A percentile compares a stretch with the other conserved stretches of the same genome.
phyloP scores from a whole-genome alignment of 2,888 invertebrate species.

The Falcaria lacertinaria region DNA sequence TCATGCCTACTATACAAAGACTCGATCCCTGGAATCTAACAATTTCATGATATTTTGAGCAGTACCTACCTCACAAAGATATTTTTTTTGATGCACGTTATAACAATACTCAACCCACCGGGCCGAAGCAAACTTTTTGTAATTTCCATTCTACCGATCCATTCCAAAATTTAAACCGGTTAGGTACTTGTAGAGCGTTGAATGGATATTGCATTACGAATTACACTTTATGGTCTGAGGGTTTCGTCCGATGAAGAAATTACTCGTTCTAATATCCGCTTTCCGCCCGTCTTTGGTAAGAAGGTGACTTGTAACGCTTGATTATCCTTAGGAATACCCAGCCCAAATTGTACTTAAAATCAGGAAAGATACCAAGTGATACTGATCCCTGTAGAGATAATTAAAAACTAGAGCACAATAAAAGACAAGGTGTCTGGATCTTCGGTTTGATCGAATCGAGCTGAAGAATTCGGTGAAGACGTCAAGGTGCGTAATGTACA shows the following conservation, averaged over 20 bases:
- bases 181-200: constrained; percentile 35
- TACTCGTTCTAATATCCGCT: background rate
- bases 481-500: constrained; percentile 35
- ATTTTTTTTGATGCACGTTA: constrained; percentile 13
- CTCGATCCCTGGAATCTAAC: constrained; percentile 6
- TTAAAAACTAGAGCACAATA: no score
- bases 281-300: constrained; percentile 8
- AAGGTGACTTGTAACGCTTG: constrained; percentile 1
- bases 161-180: constrained; percentile 48
- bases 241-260: constrained; percentile 32
- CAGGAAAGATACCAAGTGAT: no score
- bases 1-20: constrained; percentile 10
- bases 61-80: constrained; percentile 16
- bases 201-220: constrained; percentile 49
- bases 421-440: no score
- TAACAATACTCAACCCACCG: background rate
- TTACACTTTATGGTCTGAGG: constrained; percentile 38
- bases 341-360: no score
- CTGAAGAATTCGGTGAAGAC: constrained; percentile 26
- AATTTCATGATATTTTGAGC: constrained; percentile 13
- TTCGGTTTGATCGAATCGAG: no score
- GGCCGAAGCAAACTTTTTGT: constrained; percentile 34
- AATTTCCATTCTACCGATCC: constrained; percentile 28
- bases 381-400: no score
- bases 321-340: background rate